phyloP scores from a whole-genome alignment of 1,140 invertebrate genomes.

The Hycleus phaleratus region DNA sequence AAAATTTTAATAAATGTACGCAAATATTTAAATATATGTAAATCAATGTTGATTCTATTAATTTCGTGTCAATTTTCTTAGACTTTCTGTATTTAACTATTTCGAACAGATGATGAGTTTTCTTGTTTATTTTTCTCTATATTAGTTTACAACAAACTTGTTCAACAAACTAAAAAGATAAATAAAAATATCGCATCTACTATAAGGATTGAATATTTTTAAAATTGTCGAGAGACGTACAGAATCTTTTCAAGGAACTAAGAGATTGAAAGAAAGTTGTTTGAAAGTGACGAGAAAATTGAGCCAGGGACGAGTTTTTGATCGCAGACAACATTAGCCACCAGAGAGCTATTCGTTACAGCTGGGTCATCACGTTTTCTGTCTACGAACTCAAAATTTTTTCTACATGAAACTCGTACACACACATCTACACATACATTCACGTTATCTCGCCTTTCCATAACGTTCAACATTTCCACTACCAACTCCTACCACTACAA shows the following conservation, averaged over 20 bases:
- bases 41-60: too few relatives aligned
- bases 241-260: slow-evolving; percentile 21
- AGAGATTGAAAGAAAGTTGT: slow-evolving; percentile 32
- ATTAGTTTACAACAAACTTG: too few relatives aligned
- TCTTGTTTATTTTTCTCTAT: too few relatives aligned
- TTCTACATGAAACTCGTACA: slow-evolving; percentile 3
- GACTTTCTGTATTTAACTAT: too few relatives aligned
- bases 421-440: too few relatives aligned
- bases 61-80: too few relatives aligned
- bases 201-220: neutral
- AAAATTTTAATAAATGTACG: too few relatives aligned
- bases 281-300: slow-evolving; percentile 31
- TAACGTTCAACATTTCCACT: slow-evolving; percentile 2
- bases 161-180: too few relatives aligned
- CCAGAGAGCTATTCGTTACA: slow-evolving; percentile 28
- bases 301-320: slow-evolving; percentile 29
- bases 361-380: slow-evolving; percentile 25
- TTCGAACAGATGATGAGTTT: too few relatives aligned
- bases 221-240: slow-evolving; percentile 20
- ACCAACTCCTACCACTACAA: neutral
- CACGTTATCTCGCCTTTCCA: slow-evolving; percentile 2
- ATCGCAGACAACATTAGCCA: slow-evolving; percentile 28
- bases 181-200: too few relatives aligned
- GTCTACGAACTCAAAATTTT: slow-evolving; percentile 9
- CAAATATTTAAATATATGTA: too few relatives aligned